phyloP scores from a whole-genome alignment of 2,797 vertebrate species.

The Gymnothorax reevesii region DNA sequence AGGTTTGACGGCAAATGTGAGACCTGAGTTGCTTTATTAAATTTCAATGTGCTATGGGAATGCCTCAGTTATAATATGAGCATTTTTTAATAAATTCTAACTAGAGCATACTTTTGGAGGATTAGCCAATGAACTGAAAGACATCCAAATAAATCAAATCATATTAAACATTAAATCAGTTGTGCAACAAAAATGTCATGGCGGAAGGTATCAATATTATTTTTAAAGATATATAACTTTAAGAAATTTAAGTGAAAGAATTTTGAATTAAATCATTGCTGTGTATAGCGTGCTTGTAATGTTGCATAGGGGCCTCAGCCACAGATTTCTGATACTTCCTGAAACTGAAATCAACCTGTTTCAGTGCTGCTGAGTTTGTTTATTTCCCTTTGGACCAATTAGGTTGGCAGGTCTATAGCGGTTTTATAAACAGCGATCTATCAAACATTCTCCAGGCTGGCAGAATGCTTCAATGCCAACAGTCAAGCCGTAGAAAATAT shows the following conservation, averaged over 20 bases:
- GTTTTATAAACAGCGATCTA: slow-evolving; percentile 23
- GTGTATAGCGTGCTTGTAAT: background rate
- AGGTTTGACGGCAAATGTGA: too few species aligned
- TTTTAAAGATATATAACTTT: background rate
- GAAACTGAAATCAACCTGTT: background rate
- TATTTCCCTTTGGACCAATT: slow-evolving; percentile 32
- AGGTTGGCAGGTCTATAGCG: background rate
- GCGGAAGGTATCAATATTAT: background rate
- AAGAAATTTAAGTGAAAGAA: background rate
- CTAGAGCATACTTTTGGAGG: too few species aligned
- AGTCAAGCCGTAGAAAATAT: background rate
- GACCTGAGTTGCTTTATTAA: too few species aligned
- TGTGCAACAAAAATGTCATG: too few species aligned
- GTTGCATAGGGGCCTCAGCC: background rate
- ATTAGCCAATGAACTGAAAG: too few species aligned
- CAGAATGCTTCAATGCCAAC: background rate
- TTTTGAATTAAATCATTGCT: background rate
- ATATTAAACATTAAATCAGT: too few species aligned
- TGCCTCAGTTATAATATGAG: too few species aligned
- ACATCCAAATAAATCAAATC: too few species aligned
- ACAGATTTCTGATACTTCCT: background rate
- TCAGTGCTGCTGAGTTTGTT: slow-evolving; percentile 20
- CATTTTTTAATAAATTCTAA: too few species aligned
- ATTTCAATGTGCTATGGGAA: too few species aligned
- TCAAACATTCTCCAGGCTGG: slow-evolving; percentile 8